Evolutionary conservation across 2,888 invertebrate genomes (phyloP), one percentile per base, ranked within the genome.

Genomic region (Ctenicera cuprea): DNA sequence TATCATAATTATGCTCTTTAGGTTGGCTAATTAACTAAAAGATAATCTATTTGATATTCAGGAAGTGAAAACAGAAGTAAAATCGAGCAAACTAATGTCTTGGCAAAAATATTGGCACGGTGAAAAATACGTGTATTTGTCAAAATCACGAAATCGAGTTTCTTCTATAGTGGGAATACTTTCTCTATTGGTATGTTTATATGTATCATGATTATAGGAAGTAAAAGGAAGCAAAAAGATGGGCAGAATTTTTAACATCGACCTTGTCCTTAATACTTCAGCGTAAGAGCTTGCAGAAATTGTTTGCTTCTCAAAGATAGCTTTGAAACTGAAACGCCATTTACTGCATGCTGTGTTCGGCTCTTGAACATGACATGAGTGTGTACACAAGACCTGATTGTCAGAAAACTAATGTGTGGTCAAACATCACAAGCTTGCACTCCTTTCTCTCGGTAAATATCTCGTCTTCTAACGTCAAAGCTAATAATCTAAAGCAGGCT

Each of bases 371-470:
- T 20, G 38, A 38, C 59, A 38, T 59, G 38, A 59, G 59, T 38
- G 38, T 59, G 37, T 59, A 33, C 33, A 38, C 38, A 59, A 30
- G 30, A 41, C 38, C 33, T 20, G 59, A 59, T 59, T 38, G 59
- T 33, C 33, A 59, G 59, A 38, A 59, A 59, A 33, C 59, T 59
- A 59, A 59, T 59, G 59, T 59, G 59, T 59, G 59, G 59, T 20
- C 59, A 59, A 59, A 59, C 59, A 59, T 33, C 59, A 20, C n/a
- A n/a, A 38, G 37, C 37, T 33, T 5, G 59, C 18, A 41, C 38
- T 59, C 59, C 59, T 59, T 59, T 59, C 59, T 59, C 59, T 59
- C 41, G 18, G 38, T 20, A 59, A 59, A 59, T 38, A 59, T 41
- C 38, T 59, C 22, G 57, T 57, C 54, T 37, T 38, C 37, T 7